Conservation (phyloP, 92 coral and sea anemone genomes). For the Epizoanthus scotinus region DNA sequence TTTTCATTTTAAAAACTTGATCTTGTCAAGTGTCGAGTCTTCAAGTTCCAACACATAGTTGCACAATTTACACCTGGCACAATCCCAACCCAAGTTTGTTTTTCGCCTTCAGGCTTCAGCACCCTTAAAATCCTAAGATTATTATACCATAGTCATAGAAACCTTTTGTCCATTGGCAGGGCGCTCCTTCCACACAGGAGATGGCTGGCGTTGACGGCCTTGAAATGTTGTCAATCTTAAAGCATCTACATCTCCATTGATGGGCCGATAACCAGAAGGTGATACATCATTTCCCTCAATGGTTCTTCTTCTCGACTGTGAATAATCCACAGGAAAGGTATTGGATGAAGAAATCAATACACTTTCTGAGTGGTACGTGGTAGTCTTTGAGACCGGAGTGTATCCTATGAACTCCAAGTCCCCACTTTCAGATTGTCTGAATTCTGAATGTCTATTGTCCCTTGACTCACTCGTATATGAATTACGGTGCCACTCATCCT, state of each 20-base stretch:
- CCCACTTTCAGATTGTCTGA: conserved; percentile 69
- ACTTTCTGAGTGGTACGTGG: conserved; percentile 74
- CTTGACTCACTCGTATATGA: conserved; percentile 16
- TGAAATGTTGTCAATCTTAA: conserved; percentile 73
- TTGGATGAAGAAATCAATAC: conserved; percentile 70
- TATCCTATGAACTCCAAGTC: conserved; percentile 50
- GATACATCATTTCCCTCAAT: conserved; percentile 53
- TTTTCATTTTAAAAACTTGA: no score
- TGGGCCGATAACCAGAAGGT: conserved; percentile 78
- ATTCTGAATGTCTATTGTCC: conserved; percentile 54
- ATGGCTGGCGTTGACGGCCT: conserved; percentile 47
- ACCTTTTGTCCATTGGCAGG: conserved; percentile 49
- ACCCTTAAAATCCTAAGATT: no score
- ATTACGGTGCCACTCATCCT: conserved; percentile 13
- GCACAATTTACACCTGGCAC: no score
- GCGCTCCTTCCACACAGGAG: conserved; percentile 89
- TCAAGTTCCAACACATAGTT: no score
- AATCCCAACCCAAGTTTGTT: no score
- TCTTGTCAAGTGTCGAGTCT: no score
- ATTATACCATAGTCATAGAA: conserved; percentile 37
- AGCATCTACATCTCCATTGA: conserved; percentile 88
- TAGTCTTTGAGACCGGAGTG: conserved; percentile 32
- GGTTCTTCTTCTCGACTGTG: conserved; percentile 54
- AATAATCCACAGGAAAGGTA: conserved; percentile 44
- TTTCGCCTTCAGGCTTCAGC: no score